Base-by-base conservation (phyloP, 2,797 vertebrate species). In the Pagetopsis macropterus region DNA sequence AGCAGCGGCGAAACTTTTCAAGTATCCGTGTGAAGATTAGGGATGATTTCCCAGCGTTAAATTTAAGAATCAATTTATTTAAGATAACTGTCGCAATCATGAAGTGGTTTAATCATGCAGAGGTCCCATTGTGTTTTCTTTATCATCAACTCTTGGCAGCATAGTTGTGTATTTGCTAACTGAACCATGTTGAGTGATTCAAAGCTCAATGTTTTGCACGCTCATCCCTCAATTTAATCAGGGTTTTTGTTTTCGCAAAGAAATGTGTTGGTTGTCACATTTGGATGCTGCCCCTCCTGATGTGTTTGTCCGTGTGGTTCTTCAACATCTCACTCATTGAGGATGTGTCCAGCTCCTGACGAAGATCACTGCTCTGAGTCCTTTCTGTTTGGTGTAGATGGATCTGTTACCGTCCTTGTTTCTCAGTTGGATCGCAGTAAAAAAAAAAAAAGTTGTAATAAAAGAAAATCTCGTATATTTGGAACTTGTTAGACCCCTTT, bases 241-340 rank as follows among this genome's bases (percentile, higher is more conserved):
- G 19, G 27, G 7, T n/a, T 66, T 45, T 52, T 37, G 14, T 37
- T 40, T 77, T 59, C 49, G 2, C n/a, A 49, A 41, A 19, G 16
- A 19, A 55, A 61, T 43, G 61, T 68, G 21, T 72, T 23, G 27
- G 40, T 57, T 49, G 59, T 86, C 37, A 49, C 44, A 40, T 79
- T 68, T 77, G 66, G 63, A 89, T 84, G 84, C 85, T 59, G 58
- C 65, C 71, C 21, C 23, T 70, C 43, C 66, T 59, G 54, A 77
- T 51, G 55, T 57, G 5, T 80, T 41, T 70, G 59, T 27, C 14
- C 19, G n/a, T 68, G 49, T n/a, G 33, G 50, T 60, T 76, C 17
- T 55, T 64, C 9, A 15, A 41, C 75, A 43, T 52, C 50, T 81
- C 52, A 31, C 27, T 5, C 69, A 13, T 19, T 15, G 12, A 54